Conservation (phyloP, 2,888 invertebrate species). For the Eucriotettix oculatus region DNA sequence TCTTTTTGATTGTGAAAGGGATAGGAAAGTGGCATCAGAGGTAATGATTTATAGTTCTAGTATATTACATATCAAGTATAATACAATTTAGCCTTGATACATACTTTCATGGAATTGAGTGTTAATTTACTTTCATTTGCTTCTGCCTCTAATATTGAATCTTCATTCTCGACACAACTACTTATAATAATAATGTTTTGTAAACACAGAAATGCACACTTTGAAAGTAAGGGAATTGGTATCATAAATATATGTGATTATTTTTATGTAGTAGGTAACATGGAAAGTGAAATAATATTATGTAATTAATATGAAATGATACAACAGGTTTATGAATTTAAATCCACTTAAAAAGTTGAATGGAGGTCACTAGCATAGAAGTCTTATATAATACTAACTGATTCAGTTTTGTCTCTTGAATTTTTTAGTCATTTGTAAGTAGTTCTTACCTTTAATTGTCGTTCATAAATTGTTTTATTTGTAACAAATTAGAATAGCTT, state of each 20-base stretch:
- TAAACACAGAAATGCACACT: background rate
- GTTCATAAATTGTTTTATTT: too few relatives aligned
- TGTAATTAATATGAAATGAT: too few relatives aligned
- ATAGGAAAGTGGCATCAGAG: slow-evolving; percentile 48
- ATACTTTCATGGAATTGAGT: background rate
- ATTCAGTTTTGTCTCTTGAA: background rate
- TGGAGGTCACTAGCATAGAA: background rate
- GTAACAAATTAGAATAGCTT: too few relatives aligned
- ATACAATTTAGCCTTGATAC: background rate
- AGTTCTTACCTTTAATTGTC: too few relatives aligned
- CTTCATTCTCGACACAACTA: background rate
- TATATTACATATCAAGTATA: background rate
- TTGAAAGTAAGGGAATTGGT: background rate
- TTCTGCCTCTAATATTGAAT: background rate
- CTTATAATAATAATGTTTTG: background rate
- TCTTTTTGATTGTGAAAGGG: slow-evolving; percentile 72
- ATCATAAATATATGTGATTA: background rate
- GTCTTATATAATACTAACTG: background rate
- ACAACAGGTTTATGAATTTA: too few relatives aligned
- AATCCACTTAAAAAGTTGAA: too few relatives aligned
- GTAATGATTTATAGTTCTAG: slow-evolving; percentile 25
- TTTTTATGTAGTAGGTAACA: background rate
- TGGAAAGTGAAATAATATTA: too few relatives aligned
- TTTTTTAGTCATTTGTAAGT: too few relatives aligned
- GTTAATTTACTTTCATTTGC: background rate